phyloP scores from a whole-genome alignment of 2,113 vertebrate species.

The Malaclemys terrapin region DNA sequence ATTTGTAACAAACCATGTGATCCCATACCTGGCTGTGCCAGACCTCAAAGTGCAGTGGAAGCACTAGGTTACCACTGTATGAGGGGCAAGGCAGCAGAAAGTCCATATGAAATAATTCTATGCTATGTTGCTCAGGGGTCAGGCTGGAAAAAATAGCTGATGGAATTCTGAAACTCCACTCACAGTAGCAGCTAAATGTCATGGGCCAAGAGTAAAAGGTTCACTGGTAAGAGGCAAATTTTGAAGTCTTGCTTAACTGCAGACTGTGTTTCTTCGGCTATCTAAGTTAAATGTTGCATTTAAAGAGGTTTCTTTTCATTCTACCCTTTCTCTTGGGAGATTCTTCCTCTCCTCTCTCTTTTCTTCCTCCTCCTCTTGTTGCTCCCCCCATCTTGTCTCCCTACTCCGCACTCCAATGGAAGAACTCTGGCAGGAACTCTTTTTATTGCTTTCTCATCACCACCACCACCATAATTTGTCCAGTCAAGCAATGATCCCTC shows the following conservation, averaged over 20 bases:
- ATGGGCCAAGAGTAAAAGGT: rapidly evolving
- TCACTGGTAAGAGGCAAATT: background rate
- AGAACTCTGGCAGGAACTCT: background rate
- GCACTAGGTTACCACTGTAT: background rate
- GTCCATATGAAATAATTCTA: background rate
- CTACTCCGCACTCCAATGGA: rapidly evolving
- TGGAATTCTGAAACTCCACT: rapidly evolving
- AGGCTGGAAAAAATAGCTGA: background rate
- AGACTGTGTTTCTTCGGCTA: background rate
- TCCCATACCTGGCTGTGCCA: background rate
- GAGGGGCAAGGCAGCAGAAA: background rate
- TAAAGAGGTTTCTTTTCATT: background rate
- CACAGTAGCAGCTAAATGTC: background rate
- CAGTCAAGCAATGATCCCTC: background rate
- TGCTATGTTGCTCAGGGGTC: background rate
- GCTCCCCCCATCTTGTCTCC: rapidly evolving
- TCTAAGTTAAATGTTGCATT: background rate
- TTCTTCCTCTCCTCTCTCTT: background rate
- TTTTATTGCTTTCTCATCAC: background rate
- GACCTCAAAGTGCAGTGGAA: background rate
- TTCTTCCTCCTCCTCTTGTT: background rate
- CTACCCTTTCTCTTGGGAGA: background rate
- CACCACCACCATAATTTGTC: background rate
- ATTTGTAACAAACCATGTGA: rapidly evolving
- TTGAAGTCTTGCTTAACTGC: background rate